Base-by-base conservation (phyloP, 2,888 invertebrate species). In the Nebria salina region DNA sequence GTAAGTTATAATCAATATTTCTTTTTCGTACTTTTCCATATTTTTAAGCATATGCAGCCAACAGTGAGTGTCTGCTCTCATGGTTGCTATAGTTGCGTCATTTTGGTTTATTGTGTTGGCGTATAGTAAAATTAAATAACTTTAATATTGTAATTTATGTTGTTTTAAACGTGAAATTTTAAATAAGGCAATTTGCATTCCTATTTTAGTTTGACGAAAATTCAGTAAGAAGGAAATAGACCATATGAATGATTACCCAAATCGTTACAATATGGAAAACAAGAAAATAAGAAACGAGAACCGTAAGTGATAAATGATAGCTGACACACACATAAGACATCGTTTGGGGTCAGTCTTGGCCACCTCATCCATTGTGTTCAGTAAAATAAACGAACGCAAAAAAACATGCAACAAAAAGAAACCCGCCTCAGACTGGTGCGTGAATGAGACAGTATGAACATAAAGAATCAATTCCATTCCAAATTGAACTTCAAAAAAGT, bases 281-380 rank as follows among this genome's bases (percentile, higher is more conserved):
- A 70, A 70, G 9, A 68, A 20, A 70, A 70, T 13, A 54, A 54
- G 54, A 7, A 54, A 8, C 2, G 54, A 8, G 54, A 54, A 54
- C 54, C 66, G 43, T 79, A 54, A 54, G 54, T 54, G 79, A 79
- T 79, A 79, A 79, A 79, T 79, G 79, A 74, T 74, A 65, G 41
- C 79, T 79, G 79, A 74, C 74, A 79, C 15, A 79, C 74, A 66
- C 65, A 15, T 65, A 79, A 79, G 79, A 79, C 79, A 79, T 79
- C 54, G 54, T 54, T 54, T 41, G 77, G 43, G 72, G 72, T 11
- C 25, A 20, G 76, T 68, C 34, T 64, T 77, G 79, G 68, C 66
- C 75, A 79, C 79, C 79, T 79, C 79, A 79, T 79, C 75, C 54
- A 75, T 79, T 79, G 79, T 79, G 66, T 74, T 66, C 75, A 26